phyloP scores from a whole-genome alignment of 2,797 vertebrate species.

The Sarcoramphus papa region DNA sequence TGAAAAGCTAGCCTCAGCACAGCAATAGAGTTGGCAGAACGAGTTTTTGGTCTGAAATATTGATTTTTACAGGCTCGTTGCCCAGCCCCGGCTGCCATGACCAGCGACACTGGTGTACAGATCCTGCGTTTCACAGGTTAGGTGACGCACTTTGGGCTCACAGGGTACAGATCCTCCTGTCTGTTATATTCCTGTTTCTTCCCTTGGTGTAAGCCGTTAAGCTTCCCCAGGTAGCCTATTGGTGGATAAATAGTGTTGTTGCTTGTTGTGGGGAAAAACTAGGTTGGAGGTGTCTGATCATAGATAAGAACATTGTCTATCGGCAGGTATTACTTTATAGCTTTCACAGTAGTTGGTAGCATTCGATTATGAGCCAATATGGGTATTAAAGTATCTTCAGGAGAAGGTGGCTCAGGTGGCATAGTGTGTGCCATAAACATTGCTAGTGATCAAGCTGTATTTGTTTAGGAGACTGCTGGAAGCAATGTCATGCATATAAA shows the following conservation, averaged over 20 bases:
- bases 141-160: neutral
- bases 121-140: neutral
- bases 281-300: neutral
- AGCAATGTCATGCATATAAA: neutral
- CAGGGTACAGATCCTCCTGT: constrained; percentile 13
- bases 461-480: constrained; percentile 28
- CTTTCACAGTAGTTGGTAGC: neutral
- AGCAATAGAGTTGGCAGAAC: neutral
- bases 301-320: neutral
- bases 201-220: neutral
- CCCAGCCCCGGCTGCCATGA: neutral
- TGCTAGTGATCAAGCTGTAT: neutral
- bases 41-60: neutral
- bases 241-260: neutral
- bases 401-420: constrained; percentile 16
- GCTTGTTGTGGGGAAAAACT: neutral
- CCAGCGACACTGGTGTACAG: neutral
- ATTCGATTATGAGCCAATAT: neutral
- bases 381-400: constrained; percentile 17
- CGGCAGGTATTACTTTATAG: neutral
- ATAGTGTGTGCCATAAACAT: neutral
- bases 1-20: neutral
- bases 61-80: neutral
- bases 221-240: neutral
- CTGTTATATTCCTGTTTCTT: neutral